phyloP scores from a whole-genome alignment of 2,888 invertebrate genomes.

The Drosophila melanosoma region DNA sequence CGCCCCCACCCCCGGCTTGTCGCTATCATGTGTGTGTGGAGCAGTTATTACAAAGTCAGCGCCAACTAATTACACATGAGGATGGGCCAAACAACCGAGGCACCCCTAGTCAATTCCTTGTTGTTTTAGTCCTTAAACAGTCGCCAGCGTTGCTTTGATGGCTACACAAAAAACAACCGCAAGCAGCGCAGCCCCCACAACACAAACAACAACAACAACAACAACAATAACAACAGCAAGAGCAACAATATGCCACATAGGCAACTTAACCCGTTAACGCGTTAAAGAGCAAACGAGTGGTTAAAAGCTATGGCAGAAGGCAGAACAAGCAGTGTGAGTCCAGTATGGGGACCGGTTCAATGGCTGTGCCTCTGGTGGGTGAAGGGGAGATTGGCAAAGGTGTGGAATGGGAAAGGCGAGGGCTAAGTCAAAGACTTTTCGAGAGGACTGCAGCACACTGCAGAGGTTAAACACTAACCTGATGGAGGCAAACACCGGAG shows the following conservation, averaged over 20 bases:
- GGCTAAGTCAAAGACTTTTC: conserved; percentile 78
- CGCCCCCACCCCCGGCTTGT: not conserved
- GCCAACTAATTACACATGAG: conserved; percentile 58
- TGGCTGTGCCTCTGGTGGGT: conserved; percentile 45
- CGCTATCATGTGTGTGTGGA: conserved; percentile 14
- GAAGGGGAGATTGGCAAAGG: not conserved
- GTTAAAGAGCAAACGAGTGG: conserved; percentile 79
- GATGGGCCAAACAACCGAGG: conserved; percentile 4
- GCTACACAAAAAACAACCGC: conserved; percentile 47
- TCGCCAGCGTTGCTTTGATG: conserved; percentile 44
- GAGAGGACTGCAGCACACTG: conserved; percentile 77
- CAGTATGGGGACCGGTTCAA: conserved; percentile 43
- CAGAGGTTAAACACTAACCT: conserved; percentile 75
- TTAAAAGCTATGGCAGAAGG: conserved; percentile 64
- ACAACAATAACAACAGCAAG: conserved; percentile 14
- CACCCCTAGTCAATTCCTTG: conserved; percentile 3
- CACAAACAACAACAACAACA: conserved; percentile 32
- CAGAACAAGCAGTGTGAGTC: conserved; percentile 13
- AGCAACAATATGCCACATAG: conserved; percentile 54
- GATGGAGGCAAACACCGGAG: conserved; percentile 55
- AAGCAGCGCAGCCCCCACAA: conserved; percentile 18
- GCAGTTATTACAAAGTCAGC: conserved; percentile 62
- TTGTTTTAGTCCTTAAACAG: conserved; percentile 35
- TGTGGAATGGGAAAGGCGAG: not conserved
- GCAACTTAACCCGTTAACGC: conserved; percentile 80